Evolutionary conservation across 2,888 invertebrate species (phyloP).

Genomic region (Gasteruption jaculator): DNA sequence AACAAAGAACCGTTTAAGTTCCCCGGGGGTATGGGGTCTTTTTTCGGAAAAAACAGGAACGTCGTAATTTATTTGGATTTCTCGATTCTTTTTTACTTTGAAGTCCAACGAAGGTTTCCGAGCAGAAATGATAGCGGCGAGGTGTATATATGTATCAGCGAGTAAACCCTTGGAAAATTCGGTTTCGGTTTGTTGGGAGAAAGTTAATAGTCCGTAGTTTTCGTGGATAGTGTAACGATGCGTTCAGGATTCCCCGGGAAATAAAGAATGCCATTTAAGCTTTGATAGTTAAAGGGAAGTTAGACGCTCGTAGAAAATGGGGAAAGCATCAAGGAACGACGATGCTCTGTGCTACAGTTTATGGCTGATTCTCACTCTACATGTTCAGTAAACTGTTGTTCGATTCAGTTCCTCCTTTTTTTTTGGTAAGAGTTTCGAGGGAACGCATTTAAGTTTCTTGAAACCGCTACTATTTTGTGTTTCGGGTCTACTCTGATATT

Average conservation of each 20-base stretch:
- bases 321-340: slow-evolving; percentile 33
- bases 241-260: slow-evolving; percentile 19
- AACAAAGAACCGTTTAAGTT: too few relatives aligned
- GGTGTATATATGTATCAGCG: too few relatives aligned
- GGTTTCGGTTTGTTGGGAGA: slow-evolving; percentile 23
- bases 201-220: slow-evolving; percentile 28
- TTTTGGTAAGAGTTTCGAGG: too few relatives aligned
- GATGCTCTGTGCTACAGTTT: too few relatives aligned
- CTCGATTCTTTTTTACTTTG: too few relatives aligned
- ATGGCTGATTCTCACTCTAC: slow-evolving; percentile 3
- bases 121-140: too few relatives aligned
- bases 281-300: slow-evolving; percentile 36
- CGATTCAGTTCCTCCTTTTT: too few relatives aligned
- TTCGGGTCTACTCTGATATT: too few relatives aligned
- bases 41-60: too few relatives aligned
- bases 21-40: too few relatives aligned
- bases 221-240: slow-evolving; percentile 15
- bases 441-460: slow-evolving; percentile 36
- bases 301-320: slow-evolving; percentile 31
- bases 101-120: too few relatives aligned
- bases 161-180: slow-evolving; percentile 7
- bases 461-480: slow-evolving; percentile 28
- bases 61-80: too few relatives aligned
- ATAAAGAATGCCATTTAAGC: slow-evolving; percentile 34
- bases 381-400: background rate